phyloP scores from a whole-genome alignment of 1,140 invertebrate genomes.

The Danaus plexippus region DNA sequence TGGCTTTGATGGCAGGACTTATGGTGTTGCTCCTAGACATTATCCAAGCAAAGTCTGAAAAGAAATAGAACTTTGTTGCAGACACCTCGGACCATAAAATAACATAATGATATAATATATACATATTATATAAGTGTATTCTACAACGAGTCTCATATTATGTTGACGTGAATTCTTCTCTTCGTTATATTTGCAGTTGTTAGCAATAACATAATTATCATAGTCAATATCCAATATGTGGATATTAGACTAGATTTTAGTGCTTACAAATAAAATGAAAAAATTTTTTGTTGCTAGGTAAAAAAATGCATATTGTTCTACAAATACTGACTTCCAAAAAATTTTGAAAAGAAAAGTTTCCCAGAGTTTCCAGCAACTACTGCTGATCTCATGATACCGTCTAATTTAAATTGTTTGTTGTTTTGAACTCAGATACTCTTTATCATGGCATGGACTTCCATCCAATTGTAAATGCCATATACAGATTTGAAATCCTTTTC shows the following conservation, averaged over 20 bases:
- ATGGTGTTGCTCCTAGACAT: constrained; percentile 36
- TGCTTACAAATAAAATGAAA: constrained; percentile 29
- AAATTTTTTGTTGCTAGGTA: neutral
- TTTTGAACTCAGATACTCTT: neutral
- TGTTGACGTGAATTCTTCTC: constrained; percentile 28
- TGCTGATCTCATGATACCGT: no score
- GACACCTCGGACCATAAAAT: no score
- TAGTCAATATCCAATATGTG: constrained; percentile 42
- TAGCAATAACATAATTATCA: constrained; percentile 39
- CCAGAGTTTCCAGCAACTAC: no score
- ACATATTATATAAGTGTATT: neutral
- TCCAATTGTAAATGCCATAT: neutral
- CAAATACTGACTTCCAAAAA: no score
- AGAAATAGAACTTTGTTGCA: neutral
- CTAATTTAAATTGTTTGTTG: neutral
- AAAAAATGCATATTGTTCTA: no score
- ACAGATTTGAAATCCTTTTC: neutral
- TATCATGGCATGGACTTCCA: neutral
- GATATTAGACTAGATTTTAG: constrained; percentile 37
- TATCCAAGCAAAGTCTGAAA: constrained; percentile 47
- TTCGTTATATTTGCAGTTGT: constrained; percentile 43
- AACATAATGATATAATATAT: no score
- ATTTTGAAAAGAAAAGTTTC: no score
- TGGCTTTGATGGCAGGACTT: constrained; percentile 32
- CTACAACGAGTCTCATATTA: constrained; percentile 2